Evolutionary conservation across 2,113 vertebrate genomes (phyloP).

Genomic region (Bos javanicus): DNA sequence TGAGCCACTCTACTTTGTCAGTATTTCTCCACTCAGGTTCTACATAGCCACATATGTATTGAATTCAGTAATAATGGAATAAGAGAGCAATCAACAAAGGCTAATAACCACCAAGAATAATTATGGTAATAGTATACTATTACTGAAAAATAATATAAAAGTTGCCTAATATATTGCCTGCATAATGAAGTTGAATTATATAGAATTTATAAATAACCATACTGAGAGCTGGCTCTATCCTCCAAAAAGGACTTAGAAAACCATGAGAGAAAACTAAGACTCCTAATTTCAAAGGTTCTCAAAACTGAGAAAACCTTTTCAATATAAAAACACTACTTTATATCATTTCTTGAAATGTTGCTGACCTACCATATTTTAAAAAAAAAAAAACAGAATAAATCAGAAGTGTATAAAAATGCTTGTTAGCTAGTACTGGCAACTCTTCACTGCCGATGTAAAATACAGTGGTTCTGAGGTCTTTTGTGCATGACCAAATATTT

Average conservation of each 20-base stretch:
- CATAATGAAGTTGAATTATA: not conserved
- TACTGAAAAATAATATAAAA: not conserved
- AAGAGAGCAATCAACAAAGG: not conserved
- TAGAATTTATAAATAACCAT: not conserved
- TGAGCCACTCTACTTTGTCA: not conserved
- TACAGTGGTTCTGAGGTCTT: not conserved
- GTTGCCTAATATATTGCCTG: not conserved
- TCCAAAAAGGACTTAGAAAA: not conserved
- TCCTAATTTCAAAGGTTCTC: not conserved
- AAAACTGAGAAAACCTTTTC: not conserved
- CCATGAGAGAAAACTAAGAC: not conserved
- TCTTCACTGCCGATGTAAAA: not conserved
- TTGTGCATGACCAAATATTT: not conserved
- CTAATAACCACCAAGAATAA: not conserved
- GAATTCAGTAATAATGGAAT: not conserved
- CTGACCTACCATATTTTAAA: not conserved
- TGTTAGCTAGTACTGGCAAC: not conserved
- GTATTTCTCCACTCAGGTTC: not conserved
- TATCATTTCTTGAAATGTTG: not conserved
- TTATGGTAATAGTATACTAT: not conserved
- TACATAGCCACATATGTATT: not conserved
- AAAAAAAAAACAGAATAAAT: slow-evolving; percentile 7
- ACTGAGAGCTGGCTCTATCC: not conserved
- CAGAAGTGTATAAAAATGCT: not conserved
- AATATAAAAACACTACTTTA: not conserved